Conservation (phyloP, 2,797 vertebrate species). For the Loriculus beryllinus region DNA sequence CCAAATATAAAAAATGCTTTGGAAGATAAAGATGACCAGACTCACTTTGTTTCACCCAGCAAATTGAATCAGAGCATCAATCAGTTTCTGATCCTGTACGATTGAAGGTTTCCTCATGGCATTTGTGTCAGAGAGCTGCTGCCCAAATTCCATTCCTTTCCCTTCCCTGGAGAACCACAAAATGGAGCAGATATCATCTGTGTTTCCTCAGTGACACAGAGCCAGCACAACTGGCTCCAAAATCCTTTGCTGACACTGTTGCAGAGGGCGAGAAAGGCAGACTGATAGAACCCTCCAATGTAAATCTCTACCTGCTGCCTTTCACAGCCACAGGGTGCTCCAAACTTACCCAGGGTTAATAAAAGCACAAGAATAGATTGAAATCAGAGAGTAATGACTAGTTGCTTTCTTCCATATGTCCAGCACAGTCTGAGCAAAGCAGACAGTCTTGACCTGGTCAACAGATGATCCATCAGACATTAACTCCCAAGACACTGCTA, state of each 20-base stretch:
- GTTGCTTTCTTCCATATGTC: neutral
- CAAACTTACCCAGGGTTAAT: neutral
- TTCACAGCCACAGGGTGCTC: neutral
- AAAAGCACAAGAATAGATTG: neutral
- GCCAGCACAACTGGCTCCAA: neutral
- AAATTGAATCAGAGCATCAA: neutral
- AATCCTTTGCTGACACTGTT: neutral
- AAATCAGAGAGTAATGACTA: neutral
- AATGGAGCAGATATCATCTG: neutral
- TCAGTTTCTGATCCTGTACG: neutral
- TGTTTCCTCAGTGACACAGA: neutral
- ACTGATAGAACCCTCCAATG: neutral
- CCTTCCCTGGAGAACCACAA: neutral
- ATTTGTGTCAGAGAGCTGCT: neutral
- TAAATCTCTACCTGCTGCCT: neutral
- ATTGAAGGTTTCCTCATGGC: neutral
- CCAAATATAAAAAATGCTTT: constrained; percentile 15
- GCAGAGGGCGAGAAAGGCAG: neutral
- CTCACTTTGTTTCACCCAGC: neutral
- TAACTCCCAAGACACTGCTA: neutral
- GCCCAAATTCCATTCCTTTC: neutral
- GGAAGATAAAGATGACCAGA: constrained; percentile 17
- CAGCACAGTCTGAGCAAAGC: neutral
- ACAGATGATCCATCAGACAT: neutral
- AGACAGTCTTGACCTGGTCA: neutral